Evolutionary conservation across 2,888 invertebrate species (phyloP).

Genomic region (Augiades crinisus): DNA sequence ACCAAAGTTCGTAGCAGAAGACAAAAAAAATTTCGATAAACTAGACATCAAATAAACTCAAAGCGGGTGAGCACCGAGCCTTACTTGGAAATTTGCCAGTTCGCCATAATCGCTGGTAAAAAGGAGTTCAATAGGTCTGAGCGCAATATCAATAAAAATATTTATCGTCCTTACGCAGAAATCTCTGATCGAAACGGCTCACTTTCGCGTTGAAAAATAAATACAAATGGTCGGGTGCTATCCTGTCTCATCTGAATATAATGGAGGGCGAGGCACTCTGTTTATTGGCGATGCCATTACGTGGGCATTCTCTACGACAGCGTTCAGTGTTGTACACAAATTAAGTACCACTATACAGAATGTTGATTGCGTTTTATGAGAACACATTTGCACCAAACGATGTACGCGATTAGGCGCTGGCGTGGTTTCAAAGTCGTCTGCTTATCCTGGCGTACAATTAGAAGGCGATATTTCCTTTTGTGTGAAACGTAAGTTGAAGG

Average conservation of each 20-base stretch:
- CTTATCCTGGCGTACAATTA: not conserved
- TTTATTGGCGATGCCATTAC: conserved; percentile 51
- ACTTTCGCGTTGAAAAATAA: conserved; percentile 33
- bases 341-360: conserved; percentile 14
- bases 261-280: conserved; percentile 61
- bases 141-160: no score
- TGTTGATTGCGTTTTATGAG: conserved; percentile 18
- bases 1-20: no score
- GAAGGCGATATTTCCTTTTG: not conserved
- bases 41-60: no score
- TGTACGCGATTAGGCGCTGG: not conserved
- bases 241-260: conserved; percentile 73
- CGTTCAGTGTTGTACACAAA: conserved; percentile 14
- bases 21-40: no score
- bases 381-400: conserved; percentile 2
- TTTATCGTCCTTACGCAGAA: conserved; percentile 7
- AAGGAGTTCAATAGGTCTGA: no score
- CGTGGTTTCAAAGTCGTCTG: not conserved
- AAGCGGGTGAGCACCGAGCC: no score
- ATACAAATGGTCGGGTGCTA: conserved; percentile 34
- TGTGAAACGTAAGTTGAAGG: no score
- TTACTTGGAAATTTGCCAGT: no score
- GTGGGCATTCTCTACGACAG: conserved; percentile 34
- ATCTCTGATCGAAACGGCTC: conserved; percentile 10
- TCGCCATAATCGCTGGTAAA: no score